Evolutionary conservation across 2,113 vertebrate genomes (phyloP).

Genomic region (Tinamus guttatus): DNA sequence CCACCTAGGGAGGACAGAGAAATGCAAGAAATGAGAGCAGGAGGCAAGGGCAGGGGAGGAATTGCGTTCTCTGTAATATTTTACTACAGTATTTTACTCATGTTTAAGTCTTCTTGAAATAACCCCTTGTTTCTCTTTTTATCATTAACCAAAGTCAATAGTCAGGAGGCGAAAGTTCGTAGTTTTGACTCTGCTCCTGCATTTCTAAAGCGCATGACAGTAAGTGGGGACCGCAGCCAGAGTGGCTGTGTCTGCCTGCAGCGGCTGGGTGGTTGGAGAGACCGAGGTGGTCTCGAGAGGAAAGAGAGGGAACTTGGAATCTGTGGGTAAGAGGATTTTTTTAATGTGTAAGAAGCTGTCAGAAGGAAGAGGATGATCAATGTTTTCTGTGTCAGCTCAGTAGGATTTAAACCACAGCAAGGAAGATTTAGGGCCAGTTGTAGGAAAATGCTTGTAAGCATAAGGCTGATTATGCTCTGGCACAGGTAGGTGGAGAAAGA

Average conservation of each 20-base stretch:
- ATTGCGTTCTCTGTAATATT: background rate
- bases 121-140: background rate
- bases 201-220: background rate
- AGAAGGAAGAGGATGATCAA: background rate
- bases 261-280: background rate
- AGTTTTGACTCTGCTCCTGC: background rate
- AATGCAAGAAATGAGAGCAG: background rate
- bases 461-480: background rate
- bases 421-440: background rate
- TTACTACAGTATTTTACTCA: background rate
- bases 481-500: background rate
- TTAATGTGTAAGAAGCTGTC: background rate
- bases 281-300: background rate
- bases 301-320: background rate
- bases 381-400: background rate
- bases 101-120: background rate
- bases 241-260: background rate
- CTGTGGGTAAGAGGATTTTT: background rate
- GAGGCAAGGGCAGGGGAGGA: background rate
- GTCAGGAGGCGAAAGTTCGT: background rate
- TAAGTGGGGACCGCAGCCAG: background rate
- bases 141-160: background rate
- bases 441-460: background rate
- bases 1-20: background rate
- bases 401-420: background rate